A percentile compares a stretch with the other conserved stretches of the same genome.
Evolutionary conservation across 2,113 vertebrate genomes (phyloP).

Genomic region (Mormyrus lacerda): DNA sequence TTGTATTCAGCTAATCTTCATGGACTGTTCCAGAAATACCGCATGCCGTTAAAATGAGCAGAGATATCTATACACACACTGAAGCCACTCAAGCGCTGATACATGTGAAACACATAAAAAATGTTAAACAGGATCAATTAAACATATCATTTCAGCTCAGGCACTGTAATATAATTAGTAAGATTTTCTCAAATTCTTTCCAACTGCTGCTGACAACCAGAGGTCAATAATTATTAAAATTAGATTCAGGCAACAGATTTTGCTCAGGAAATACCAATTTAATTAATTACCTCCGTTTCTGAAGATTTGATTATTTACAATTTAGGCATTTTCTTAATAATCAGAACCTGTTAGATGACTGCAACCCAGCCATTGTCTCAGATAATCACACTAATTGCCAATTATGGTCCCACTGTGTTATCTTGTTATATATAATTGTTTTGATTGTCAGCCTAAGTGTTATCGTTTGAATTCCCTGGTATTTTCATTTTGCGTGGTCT

Average conservation of each 20-base stretch:
- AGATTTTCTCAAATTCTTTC: not conserved
- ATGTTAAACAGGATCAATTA: not conserved
- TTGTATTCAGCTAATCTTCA: not conserved
- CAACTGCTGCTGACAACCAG: slow-evolving; percentile 1
- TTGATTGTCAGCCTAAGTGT: not conserved
- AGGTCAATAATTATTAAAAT: slow-evolving; percentile 3
- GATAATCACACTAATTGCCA: slow-evolving; percentile 8
- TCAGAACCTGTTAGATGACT: not conserved
- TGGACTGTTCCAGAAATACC: not conserved
- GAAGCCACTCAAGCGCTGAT: not conserved
- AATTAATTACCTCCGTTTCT: slow-evolving; percentile 8
- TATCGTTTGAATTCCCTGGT: not conserved
- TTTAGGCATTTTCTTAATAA: slow-evolving; percentile 7
- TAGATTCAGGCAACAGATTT: not conserved
- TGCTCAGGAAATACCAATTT: not conserved
- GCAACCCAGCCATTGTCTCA: not conserved
- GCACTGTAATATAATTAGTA: not conserved
- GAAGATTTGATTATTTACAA: not conserved
- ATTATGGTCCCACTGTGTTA: slow-evolving; percentile 5
- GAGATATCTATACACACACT: not conserved
- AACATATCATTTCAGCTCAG: not conserved
- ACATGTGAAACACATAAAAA: not conserved
- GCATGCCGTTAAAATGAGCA: not conserved
- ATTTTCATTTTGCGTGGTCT: not conserved
- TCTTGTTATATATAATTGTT: slow-evolving; percentile 4